Evolutionary conservation across 2,888 invertebrate species (phyloP).

Genomic region (Pegoplata infirma): DNA sequence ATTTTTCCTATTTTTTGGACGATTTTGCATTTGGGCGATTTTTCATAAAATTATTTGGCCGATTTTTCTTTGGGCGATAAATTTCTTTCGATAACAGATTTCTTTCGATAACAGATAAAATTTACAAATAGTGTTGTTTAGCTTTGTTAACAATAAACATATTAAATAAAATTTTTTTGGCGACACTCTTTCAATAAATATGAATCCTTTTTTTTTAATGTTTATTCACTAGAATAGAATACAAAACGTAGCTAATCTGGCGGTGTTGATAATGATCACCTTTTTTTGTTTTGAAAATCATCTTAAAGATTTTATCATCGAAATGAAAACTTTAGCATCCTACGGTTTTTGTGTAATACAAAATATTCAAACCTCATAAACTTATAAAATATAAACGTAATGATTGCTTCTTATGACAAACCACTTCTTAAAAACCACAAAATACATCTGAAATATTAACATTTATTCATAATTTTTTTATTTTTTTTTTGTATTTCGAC

Average conservation of each 20-base stretch:
- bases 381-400: slow-evolving; percentile 48
- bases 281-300: slow-evolving; percentile 13
- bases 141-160: too few relatives aligned
- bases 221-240: slow-evolving; percentile 1
- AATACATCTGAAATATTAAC: slow-evolving; percentile 38
- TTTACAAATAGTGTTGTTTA: too few relatives aligned
- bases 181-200: slow-evolving; percentile 42
- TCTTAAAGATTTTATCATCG: slow-evolving; percentile 17
- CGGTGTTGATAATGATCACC: slow-evolving; percentile 51
- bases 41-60: too few relatives aligned
- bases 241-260: slow-evolving; percentile 44
- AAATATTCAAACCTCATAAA: slow-evolving; percentile 35
- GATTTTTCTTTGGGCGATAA: too few relatives aligned
- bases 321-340: slow-evolving; percentile 35
- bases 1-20: too few relatives aligned
- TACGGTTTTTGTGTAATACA: slow-evolving; percentile 13
- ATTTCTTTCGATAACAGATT: too few relatives aligned
- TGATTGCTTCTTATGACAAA: slow-evolving; percentile 56
- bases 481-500: neutral
- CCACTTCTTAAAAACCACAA: slow-evolving; percentile 35
- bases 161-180: slow-evolving; percentile 45
- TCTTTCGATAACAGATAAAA: too few relatives aligned
- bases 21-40: too few relatives aligned
- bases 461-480: neutral
- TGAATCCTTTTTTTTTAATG: neutral